A percentile compares a stretch with the other conserved stretches of the same genome.
These are phyloP conservation scores for Cololabis saira DNA, from an alignment of 2,113 vertebrate genomes.

Conservation along the genomic window DNA sequence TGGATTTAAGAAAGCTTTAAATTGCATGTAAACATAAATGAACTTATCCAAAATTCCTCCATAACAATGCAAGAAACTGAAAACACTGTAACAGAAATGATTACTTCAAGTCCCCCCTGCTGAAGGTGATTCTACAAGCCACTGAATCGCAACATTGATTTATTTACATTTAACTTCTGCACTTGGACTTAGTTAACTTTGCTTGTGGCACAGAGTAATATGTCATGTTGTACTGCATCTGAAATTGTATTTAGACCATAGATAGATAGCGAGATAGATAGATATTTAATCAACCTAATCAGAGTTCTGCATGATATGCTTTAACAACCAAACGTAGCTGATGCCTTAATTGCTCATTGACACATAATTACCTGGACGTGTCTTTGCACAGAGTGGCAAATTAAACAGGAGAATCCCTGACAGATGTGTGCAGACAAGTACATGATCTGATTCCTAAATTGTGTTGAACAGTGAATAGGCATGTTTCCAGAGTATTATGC, in stretches of 20 bases:
- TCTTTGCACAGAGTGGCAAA: constrained; percentile 40
- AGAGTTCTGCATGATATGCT: constrained; percentile 40
- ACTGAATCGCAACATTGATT: too few relatives aligned
- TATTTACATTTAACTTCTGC: too few relatives aligned
- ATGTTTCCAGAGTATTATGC: constrained; percentile 38
- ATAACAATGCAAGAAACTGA: too few relatives aligned
- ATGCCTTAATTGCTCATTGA: constrained; percentile 67
- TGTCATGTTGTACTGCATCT: too few relatives aligned
- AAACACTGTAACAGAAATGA: too few relatives aligned
- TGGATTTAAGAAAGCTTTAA: too few relatives aligned
- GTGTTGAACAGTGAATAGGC: constrained; percentile 24
- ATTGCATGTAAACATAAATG: too few relatives aligned
- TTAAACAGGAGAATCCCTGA: constrained; percentile 69
- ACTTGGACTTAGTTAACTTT: too few relatives aligned
- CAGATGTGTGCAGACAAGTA: constrained; percentile 36
- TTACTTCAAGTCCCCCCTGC: too few relatives aligned
- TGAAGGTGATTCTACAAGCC: too few relatives aligned
- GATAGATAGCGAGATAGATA: constrained; percentile 27
- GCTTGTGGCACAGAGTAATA: too few relatives aligned
- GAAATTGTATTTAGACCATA: not conserved
- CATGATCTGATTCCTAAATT: constrained; percentile 34
- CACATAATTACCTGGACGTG: constrained; percentile 63
- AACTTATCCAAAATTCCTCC: too few relatives aligned
- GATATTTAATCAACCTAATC: constrained; percentile 28
- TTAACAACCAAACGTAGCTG: constrained; percentile 57